Conservation (phyloP, 2,797 vertebrate genomes). For the Trichosurus vulpecula region DNA sequence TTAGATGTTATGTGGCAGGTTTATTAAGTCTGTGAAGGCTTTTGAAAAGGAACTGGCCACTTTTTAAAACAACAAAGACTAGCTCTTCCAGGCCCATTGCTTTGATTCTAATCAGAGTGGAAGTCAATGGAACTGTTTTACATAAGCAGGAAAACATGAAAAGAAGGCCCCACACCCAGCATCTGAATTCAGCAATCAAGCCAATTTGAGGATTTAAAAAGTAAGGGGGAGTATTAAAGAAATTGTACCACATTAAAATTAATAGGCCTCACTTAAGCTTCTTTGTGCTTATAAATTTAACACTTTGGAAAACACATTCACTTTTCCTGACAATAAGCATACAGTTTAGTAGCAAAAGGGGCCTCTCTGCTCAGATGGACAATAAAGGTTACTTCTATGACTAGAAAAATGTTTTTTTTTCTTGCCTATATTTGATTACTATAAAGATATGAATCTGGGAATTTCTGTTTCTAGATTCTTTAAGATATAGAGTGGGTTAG, state of each 20-base stretch:
- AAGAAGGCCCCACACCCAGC: conserved; percentile 57
- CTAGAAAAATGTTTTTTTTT: neutral
- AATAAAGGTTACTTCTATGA: neutral
- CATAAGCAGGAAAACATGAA: conserved; percentile 74
- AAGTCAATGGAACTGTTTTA: conserved; percentile 69
- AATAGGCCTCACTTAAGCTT: conserved; percentile 57
- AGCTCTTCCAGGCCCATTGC: conserved; percentile 65
- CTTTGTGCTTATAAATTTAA: conserved; percentile 48
- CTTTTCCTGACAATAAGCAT: conserved; percentile 11
- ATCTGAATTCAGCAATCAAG: conserved; percentile 49
- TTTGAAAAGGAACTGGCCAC: conserved; percentile 74
- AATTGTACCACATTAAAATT: conserved; percentile 64
- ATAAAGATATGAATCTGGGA: neutral
- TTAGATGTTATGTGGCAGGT: conserved; percentile 62
- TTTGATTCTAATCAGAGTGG: conserved; percentile 70
- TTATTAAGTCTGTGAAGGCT: conserved; percentile 66
- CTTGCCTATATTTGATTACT: neutral
- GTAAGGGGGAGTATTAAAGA: conserved; percentile 65
- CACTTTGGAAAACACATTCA: neutral
- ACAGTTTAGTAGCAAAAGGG: conserved; percentile 40
- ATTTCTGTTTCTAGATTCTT: neutral
- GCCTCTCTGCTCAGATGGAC: neutral
- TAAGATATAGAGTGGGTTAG: neutral
- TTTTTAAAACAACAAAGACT: conserved; percentile 75
- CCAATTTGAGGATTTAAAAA: conserved; percentile 59